A percentile compares a stretch with the other conserved stretches of the same genome.
Evolutionary conservation across 2,888 invertebrate genomes (phyloP).

Genomic region (Leptothorax acervorum): DNA sequence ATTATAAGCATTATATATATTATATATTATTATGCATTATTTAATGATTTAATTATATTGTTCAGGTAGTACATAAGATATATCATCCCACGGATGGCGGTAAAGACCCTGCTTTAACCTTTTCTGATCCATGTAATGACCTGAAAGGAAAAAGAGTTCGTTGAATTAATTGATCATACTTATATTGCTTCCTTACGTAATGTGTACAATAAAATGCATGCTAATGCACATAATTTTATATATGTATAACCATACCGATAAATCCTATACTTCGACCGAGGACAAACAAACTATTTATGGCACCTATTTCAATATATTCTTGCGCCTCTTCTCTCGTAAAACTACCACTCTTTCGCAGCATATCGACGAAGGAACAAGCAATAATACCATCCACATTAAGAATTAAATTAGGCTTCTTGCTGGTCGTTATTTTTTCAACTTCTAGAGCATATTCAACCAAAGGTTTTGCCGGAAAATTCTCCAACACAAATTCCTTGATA

Average conservation of each 20-base stretch:
- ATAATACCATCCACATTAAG: constrained; percentile 99
- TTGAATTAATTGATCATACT: neutral
- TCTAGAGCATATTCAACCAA: constrained; percentile 98
- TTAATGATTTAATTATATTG: constrained; percentile 86
- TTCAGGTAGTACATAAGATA: constrained; percentile 94
- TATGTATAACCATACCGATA: constrained; percentile 89
- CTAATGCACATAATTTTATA: neutral
- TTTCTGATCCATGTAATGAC: constrained; percentile 99
- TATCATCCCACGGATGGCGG: constrained; percentile 99
- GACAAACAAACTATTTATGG: constrained; percentile 99
- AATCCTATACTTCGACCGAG: constrained; percentile 99
- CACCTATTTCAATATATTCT: constrained; percentile 98
- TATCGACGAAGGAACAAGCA: constrained; percentile 98
- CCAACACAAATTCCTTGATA: constrained; percentile 97
- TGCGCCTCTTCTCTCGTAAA: constrained; percentile 99
- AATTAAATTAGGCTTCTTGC: constrained; percentile 99
- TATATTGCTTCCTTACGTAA: neutral
- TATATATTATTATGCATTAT: constrained; percentile 48
- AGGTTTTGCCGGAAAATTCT: constrained; percentile 97
- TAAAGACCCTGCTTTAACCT: constrained; percentile 99
- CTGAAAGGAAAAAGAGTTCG: constrained; percentile 82
- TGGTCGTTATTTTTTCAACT: constrained; percentile 99
- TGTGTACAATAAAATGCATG: neutral
- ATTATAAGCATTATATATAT: constrained; percentile 51
- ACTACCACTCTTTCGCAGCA: constrained; percentile 96